These are phyloP conservation scores for Triplophysa yarkandensis DNA, from an alignment of 2,797 vertebrate species.

Conservation along the genomic window DNA sequence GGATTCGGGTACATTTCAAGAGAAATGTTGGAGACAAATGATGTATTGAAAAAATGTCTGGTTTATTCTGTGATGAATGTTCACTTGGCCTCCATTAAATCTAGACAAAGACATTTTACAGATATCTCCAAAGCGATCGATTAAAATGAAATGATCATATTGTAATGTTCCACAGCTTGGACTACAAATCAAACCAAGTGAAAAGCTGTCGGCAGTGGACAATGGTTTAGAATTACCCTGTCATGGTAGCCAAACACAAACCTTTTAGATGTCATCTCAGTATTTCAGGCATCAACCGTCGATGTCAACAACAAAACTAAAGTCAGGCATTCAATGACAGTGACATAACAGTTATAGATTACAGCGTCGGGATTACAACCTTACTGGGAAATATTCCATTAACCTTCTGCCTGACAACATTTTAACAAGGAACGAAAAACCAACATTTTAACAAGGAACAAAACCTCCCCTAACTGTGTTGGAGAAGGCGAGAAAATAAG, in stretches of 20 bases:
- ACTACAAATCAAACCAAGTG: not conserved
- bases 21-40: no score
- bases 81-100: no score
- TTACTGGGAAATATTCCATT: not conserved
- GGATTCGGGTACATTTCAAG: no score
- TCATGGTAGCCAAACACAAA: not conserved
- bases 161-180: not conserved
- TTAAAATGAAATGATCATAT: not conserved
- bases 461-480: not conserved
- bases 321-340: not conserved
- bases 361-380: not conserved
- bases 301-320: not conserved
- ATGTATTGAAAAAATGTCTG: no score
- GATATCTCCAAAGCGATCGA: no score
- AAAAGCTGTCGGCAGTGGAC: slow-evolving; percentile 15
- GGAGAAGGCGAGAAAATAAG: slow-evolving; percentile 4
- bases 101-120: no score
- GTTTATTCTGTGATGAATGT: no score
- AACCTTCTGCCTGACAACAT: not conserved
- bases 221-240: slow-evolving; percentile 1
- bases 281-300: not conserved
- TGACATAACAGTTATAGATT: not conserved
- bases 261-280: not conserved
- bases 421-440: no score
- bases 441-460: not conserved